Base-by-base conservation (phyloP, 2,888 invertebrate species). In the Cataglyphis rosenhaueri region DNA sequence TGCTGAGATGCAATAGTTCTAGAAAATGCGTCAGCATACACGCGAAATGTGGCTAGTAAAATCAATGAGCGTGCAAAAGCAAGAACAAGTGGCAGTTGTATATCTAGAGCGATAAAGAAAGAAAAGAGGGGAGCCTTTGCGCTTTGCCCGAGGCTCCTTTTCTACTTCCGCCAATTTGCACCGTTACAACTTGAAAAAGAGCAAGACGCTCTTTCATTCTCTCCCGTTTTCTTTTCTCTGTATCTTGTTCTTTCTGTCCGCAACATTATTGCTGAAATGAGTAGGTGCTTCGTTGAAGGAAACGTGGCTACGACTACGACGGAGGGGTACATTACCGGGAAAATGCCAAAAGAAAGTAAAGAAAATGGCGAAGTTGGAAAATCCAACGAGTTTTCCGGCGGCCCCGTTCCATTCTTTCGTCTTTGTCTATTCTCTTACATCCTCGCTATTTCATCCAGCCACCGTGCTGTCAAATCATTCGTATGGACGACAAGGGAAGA, bases 401-500 rank as follows among this genome's bases (percentile, higher is more conserved):
- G 65, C 75, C 68, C 70, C 59, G 44, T 52, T 32, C 74, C 59
- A 48, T 52, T 66, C 71, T 35, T 78, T 71, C 82, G 71, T 79
- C 62, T 64, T 66, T 87, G 68, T 82, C 81, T 82, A 55, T 81
- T 66, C 73, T 75, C 62, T 83, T 81, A 76, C 68, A 83, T 82
- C 78, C 4, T 84, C 62, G 82, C 83, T 84, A 83, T 85, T 85
- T 88, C 85, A 85, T 86, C 84, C 84, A 86, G 44, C 66, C 74
- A 76, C 86, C 78, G 70, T 76, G 84, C 88, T 88, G 88, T 89
- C 89, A 88, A 89, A 89, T 88, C 85, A 84, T 85, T 84, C 85
- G 84, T 84, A 84, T 61, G 73, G 66, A n/a, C 52, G 78, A 87
- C 64, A 84, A 81, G 84, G 21, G 82, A 82, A 65, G 62, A 81